Percentiles rank a stretch among this genome's conserved stretches.
phyloP scores from a whole-genome alignment of 2,797 vertebrate genomes.

The Antennarius maculatus region DNA sequence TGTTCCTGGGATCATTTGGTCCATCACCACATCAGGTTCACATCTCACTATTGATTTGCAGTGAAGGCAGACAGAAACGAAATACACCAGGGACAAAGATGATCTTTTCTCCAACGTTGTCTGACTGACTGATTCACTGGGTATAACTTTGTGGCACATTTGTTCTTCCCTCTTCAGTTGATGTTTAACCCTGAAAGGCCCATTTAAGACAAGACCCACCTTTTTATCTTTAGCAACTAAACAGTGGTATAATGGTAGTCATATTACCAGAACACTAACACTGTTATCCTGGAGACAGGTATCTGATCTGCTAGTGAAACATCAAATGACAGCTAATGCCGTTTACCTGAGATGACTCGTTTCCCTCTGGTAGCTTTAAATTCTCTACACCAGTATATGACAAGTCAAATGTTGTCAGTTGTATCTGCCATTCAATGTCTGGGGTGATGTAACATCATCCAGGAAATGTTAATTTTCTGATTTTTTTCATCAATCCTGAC shows the following conservation, averaged over 20 bases:
- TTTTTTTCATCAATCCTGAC: conserved; percentile 13
- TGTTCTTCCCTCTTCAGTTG: not conserved
- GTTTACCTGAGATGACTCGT: too few species aligned
- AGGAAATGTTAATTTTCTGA: not conserved
- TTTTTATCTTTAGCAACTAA: not conserved
- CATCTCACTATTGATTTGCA: too few species aligned
- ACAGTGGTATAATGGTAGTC: not conserved
- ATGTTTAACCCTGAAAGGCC: not conserved
- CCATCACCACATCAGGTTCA: not conserved
- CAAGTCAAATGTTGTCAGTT: too few species aligned
- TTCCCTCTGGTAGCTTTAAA: too few species aligned
- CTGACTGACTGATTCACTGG: not conserved
- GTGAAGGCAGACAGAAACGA: too few species aligned
- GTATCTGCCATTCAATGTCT: not conserved
- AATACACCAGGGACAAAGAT: too few species aligned
- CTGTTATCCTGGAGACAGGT: too few species aligned
- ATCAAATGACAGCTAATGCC: too few species aligned
- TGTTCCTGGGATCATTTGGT: not conserved
- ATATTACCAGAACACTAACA: not conserved
- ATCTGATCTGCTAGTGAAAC: too few species aligned
- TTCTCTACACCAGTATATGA: too few species aligned
- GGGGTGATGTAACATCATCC: not conserved
- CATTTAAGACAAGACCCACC: not conserved
- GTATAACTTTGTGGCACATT: too few species aligned
- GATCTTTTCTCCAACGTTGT: not conserved